phyloP scores from a whole-genome alignment of 2,888 invertebrate species.

The Mesorhabditis spiculigera region DNA sequence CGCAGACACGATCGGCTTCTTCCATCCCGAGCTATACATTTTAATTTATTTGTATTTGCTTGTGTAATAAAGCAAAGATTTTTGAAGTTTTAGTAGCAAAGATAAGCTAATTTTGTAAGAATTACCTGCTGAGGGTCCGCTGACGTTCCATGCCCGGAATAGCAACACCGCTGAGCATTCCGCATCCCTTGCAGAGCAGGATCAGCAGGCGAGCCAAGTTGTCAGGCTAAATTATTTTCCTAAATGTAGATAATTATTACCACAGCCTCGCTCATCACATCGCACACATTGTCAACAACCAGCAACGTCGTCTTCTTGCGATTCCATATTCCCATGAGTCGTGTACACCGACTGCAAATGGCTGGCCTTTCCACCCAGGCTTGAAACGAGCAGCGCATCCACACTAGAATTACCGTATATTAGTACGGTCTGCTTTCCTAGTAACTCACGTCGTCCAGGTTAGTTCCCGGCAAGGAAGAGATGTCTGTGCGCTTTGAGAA shows the following conservation, averaged over 20 bases:
- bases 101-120: too few species aligned
- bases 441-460: slow-evolving; percentile 51
- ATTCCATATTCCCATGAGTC: slow-evolving; percentile 74
- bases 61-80: not conserved
- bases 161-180: slow-evolving; percentile 60
- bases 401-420: slow-evolving; percentile 59
- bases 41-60: not conserved
- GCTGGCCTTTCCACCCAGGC: slow-evolving; percentile 74
- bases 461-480: slow-evolving; percentile 47
- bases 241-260: slow-evolving; percentile 42
- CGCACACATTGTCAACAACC: slow-evolving; percentile 80
- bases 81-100: too few species aligned
- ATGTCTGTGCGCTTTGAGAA: slow-evolving; percentile 56
- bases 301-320: slow-evolving; percentile 79
- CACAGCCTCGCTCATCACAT: slow-evolving; percentile 80
- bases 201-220: slow-evolving; percentile 81
- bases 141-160: slow-evolving; percentile 58
- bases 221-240: slow-evolving; percentile 70
- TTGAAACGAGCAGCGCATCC: slow-evolving; percentile 78
- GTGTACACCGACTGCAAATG: slow-evolving; percentile 75
- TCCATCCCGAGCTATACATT: slow-evolving; percentile 55
- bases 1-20: slow-evolving; percentile 58
- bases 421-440: not conserved
- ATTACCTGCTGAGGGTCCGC: slow-evolving; percentile 50
- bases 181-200: slow-evolving; percentile 83